These are phyloP conservation scores for Scrobipalpa atriplicella DNA, from an alignment of 2,888 invertebrate genomes.

Conservation along the genomic window DNA sequence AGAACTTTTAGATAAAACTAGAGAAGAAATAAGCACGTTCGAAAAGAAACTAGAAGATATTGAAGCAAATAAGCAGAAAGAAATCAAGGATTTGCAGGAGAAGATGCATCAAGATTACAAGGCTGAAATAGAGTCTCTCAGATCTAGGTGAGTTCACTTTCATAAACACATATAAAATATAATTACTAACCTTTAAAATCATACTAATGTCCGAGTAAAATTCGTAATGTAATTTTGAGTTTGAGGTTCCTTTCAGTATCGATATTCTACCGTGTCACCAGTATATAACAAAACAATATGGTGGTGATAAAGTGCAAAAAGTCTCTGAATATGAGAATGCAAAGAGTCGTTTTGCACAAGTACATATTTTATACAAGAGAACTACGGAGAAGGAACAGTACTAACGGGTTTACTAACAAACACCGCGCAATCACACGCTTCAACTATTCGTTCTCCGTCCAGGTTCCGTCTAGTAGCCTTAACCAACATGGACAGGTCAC, in stretches of 20 bases:
- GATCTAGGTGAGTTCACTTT: conserved; percentile 74
- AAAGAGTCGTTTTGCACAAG: conserved; percentile 3
- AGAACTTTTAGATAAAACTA: conserved; percentile 59
- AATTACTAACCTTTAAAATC: not conserved
- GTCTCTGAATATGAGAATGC: not conserved
- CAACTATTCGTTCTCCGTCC: conserved; percentile 25
- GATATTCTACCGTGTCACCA: not conserved
- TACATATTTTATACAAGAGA: not conserved
- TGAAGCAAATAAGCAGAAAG: conserved; percentile 76
- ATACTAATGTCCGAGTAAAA: not conserved
- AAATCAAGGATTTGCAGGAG: conserved; percentile 87
- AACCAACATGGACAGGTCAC: conserved; percentile 88
- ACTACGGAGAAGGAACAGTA: conserved; percentile 21
- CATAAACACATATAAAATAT: not conserved
- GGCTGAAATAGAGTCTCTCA: conserved; percentile 89
- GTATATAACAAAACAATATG: not conserved
- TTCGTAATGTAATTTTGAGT: not conserved
- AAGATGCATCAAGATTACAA: conserved; percentile 88
- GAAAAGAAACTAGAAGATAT: conserved; percentile 69
- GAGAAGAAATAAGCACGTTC: conserved; percentile 59
- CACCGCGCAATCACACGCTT: not conserved
- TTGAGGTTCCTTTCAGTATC: not conserved
- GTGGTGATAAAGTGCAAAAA: conserved; percentile 4
- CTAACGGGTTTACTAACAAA: not conserved
- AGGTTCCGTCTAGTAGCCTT: conserved; percentile 89